These are phyloP conservation scores for Papilio glaucus DNA, from an alignment of 1,140 invertebrate genomes.

Conservation along the genomic window DNA sequence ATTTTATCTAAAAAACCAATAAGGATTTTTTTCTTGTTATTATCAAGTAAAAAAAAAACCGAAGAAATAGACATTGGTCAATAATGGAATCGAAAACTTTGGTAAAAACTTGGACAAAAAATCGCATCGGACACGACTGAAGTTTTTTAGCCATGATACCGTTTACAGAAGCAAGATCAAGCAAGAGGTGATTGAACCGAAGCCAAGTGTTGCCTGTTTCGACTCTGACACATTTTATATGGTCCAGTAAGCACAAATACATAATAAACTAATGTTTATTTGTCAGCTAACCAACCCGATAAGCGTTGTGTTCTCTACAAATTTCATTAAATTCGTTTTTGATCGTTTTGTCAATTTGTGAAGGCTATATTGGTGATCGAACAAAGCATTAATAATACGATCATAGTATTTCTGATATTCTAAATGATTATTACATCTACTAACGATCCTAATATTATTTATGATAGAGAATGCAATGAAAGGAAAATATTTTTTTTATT, in stretches of 20 bases:
- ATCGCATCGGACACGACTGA: background rate
- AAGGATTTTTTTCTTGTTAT: background rate
- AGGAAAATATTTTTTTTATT: no score
- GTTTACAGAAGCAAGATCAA: conserved; percentile 24
- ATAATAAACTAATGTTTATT: background rate
- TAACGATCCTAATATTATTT: background rate
- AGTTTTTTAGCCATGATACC: conserved; percentile 22
- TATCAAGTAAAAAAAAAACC: background rate
- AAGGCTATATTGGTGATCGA: background rate
- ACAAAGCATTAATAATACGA: background rate
- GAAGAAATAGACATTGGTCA: conserved; percentile 32
- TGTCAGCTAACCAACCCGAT: background rate
- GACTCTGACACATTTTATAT: background rate
- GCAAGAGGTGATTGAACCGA: conserved; percentile 32
- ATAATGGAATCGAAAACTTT: conserved; percentile 27
- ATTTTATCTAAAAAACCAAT: background rate
- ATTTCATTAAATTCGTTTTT: background rate
- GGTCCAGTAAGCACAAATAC: no score
- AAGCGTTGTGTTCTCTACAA: background rate
- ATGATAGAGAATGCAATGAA: background rate
- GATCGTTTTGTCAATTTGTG: background rate
- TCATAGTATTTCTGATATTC: conserved; percentile 3
- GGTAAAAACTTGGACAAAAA: conserved; percentile 25
- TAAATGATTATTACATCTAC: background rate
- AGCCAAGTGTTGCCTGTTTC: background rate